Conservation (phyloP, 1,140 invertebrate species). For the Leptonema lineaticorne region DNA sequence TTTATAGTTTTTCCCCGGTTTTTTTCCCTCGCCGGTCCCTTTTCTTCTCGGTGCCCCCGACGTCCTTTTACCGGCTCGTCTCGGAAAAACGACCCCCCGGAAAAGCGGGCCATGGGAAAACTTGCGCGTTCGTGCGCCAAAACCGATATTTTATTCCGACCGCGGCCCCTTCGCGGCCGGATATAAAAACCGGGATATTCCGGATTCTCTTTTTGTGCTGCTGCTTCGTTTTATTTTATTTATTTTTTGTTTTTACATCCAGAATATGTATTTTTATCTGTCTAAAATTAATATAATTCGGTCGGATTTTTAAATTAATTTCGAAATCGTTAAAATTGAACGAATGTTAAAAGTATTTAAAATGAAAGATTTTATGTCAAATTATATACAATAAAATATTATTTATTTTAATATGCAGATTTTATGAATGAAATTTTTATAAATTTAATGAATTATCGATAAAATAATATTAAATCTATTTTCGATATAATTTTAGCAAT, state of each 20-base stretch:
- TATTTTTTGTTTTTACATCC: too few species aligned
- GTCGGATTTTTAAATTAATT: too few species aligned
- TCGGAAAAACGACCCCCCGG: neutral
- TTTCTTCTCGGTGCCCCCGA: neutral
- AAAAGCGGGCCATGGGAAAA: neutral
- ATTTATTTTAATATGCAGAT: too few species aligned
- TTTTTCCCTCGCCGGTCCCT: neutral
- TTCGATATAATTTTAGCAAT: too few species aligned
- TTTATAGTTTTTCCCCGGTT: slow-evolving; percentile 32
- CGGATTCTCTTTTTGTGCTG: neutral
- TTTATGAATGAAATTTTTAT: neutral
- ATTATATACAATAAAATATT: too few species aligned
- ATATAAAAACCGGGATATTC: slow-evolving; percentile 23
- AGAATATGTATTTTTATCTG: too few species aligned
- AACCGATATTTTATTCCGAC: slow-evolving; percentile 26
- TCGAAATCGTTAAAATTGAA: too few species aligned
- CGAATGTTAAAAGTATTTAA: too few species aligned
- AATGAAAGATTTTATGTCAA: too few species aligned
- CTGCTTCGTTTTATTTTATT: too few species aligned
- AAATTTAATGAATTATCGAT: neutral
- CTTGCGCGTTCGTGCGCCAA: neutral
- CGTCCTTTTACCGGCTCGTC: neutral
- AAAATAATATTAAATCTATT: neutral
- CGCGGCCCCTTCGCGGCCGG: slow-evolving; percentile 13
- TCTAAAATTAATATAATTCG: too few species aligned